Evolutionary conservation across 2,113 vertebrate species (phyloP).

Genomic region (Bos taurus): ARS-UCD2.0 NC_037337.1:64312501-64313000

Average conservation of each 20-base stretch:
- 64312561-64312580: background rate
- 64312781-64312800: background rate
- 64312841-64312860: background rate
- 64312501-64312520: background rate
- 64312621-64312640: background rate
- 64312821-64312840: fast-evolving
- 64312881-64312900: background rate
- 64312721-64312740: background rate
- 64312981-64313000: too few species aligned
- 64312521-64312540: background rate
- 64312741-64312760: background rate
- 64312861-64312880: background rate
- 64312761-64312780: background rate
- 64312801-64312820: background rate
- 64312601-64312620: background rate
- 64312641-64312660: background rate
- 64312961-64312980: fast-evolving
- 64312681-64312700: background rate
- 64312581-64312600: background rate
- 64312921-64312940: too few species aligned
- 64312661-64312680: background rate
- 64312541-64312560: background rate
- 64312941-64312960: background rate
- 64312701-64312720: background rate
- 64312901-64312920: background rate